Base-by-base conservation (phyloP, 2,888 invertebrate genomes). In the Stratiomys singularior region DNA sequence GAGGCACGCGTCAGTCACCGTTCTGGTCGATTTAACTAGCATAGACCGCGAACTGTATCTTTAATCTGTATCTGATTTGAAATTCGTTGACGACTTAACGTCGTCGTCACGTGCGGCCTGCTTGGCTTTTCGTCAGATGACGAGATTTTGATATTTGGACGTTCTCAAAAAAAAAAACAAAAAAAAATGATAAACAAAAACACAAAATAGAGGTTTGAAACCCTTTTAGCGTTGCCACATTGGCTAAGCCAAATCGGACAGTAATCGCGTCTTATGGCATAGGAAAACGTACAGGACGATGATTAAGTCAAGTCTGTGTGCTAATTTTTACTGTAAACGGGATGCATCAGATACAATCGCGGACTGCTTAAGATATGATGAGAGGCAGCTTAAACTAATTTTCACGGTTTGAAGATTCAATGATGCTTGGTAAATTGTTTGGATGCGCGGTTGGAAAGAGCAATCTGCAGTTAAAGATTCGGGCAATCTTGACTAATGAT, bases 11-110 rank as follows among this genome's bases (percentile, higher is more conserved):
- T 52, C 71, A 47, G 2, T 37, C 37, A 37, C 27, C 71, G 71
- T 71, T 71, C 71, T 52, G 71, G 47, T 71, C 71, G 71, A 71
- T 71, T 71, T 71, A 71, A 37, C 71, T 71, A 52, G 71, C 71
- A 71, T 47, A 47, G 71, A 71, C 47, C 71, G 71, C 71, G 71
- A 71, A 71, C 71, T 71, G 37, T 37, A 37, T 37, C 15, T 28
- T 21, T 64, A 64, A 64, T 64, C 64, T 64, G 71, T 37, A 37
- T 37, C n/a, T 52, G 71, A 71, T 71, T 46, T 27, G 71, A 71
- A 47, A 52, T 44, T 52, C 30, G 64, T 30, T 13, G 64, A 27
- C 64, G 64, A 13, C 52, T 52, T 15, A 18, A n/a, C 52, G 18
- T 52, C 52, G 52, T 52, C 64, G 64, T 64, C 71, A 46, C 71